Evolutionary conservation across 1,140 invertebrate species (phyloP).

Genomic region (Nebria ingens): DNA sequence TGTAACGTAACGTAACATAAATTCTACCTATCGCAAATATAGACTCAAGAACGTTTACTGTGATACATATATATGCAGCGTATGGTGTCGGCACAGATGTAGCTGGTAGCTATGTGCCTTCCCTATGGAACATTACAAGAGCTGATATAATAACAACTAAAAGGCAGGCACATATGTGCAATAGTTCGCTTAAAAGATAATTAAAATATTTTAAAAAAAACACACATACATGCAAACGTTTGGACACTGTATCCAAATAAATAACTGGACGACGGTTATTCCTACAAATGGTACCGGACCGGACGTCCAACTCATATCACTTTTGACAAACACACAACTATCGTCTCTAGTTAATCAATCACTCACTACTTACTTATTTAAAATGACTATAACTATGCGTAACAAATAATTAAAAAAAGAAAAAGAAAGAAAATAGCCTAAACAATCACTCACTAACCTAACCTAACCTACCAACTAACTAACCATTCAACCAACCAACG

Average conservation of each 20-base stretch:
- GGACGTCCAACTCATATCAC: background rate
- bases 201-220: too few relatives aligned
- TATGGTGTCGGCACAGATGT: slow-evolving; percentile 28
- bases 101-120: slow-evolving; percentile 28
- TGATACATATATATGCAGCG: slow-evolving; percentile 29
- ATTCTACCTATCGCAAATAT: background rate
- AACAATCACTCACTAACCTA: too few relatives aligned
- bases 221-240: too few relatives aligned
- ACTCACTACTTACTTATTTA: background rate
- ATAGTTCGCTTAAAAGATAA: slow-evolving; percentile 16
- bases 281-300: background rate
- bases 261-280: slow-evolving; percentile 13
- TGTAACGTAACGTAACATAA: background rate
- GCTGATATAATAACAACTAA: slow-evolving; percentile 26
- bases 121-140: slow-evolving; percentile 30
- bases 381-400: slow-evolving; percentile 4
- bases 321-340: background rate
- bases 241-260: background rate
- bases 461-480: background rate
- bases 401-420: background rate
- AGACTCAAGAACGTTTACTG: slow-evolving; percentile 32
- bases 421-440: too few relatives aligned
- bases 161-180: slow-evolving; percentile 30
- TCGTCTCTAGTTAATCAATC: slow-evolving; percentile 3
- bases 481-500: background rate